A percentile compares a stretch with the other conserved stretches of the same genome.
Evolutionary conservation across 2,113 vertebrate species (phyloP).

Genomic region (Craseonycteris thonglongyai): DNA sequence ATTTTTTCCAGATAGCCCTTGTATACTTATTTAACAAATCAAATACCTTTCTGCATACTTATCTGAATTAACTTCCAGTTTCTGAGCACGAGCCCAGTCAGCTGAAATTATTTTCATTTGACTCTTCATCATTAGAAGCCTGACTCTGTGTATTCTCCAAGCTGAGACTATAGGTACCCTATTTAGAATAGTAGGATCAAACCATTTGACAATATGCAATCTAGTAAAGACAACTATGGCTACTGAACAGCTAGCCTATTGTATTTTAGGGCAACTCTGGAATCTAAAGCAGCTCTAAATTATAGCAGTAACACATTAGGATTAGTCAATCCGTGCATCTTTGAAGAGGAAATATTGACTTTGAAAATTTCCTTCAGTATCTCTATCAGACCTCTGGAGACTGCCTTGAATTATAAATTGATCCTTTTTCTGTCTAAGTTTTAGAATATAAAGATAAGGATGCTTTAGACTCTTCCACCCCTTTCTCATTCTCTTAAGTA

Average conservation of each 20-base stretch:
- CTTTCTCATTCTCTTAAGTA: background rate
- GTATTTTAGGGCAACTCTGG: background rate
- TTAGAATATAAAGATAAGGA: background rate
- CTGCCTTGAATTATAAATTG: background rate
- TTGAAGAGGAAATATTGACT: background rate
- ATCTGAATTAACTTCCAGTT: background rate
- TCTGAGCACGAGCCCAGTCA: background rate
- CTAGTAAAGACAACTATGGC: background rate
- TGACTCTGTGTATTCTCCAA: background rate
- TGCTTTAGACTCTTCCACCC: background rate
- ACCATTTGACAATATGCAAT: background rate
- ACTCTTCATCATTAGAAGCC: background rate
- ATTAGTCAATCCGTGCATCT: background rate
- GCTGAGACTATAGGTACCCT: background rate
- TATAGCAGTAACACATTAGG: background rate
- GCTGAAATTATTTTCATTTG: background rate
- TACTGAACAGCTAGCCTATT: background rate
- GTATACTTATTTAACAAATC: background rate
- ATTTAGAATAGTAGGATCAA: background rate
- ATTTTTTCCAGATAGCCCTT: no score
- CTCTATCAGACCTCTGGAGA: background rate
- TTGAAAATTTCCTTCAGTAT: background rate
- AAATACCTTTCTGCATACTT: background rate
- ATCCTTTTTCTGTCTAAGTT: background rate
- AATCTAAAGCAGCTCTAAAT: background rate